phyloP scores from a whole-genome alignment of 2,113 vertebrate species.

The Mellivora capensis region DNA sequence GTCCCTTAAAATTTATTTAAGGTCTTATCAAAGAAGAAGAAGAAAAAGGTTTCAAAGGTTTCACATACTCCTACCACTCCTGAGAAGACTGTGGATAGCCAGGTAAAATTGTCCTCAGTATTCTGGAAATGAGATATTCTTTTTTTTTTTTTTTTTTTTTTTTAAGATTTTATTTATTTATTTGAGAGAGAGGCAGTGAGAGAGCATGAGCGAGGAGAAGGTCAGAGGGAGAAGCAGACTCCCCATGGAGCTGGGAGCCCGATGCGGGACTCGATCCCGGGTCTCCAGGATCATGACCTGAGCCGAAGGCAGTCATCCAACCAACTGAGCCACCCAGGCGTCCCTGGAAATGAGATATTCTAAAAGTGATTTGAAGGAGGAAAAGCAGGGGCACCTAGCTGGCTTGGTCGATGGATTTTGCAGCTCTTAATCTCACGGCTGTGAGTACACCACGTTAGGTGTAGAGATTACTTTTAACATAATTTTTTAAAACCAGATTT shows the following conservation, averaged over 20 bases:
- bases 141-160: too few relatives aligned
- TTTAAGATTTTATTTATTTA: too few relatives aligned
- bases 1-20: constrained; percentile 36
- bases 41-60: neutral
- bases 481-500: neutral
- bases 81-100: constrained; percentile 41
- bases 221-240: too few relatives aligned
- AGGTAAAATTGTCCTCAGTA: constrained; percentile 23
- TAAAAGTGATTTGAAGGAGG: neutral
- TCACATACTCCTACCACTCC: neutral
- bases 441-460: neutral
- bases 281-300: too few relatives aligned
- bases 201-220: too few relatives aligned
- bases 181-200: too few relatives aligned
- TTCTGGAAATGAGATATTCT: neutral
- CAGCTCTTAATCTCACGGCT: neutral
- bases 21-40: neutral
- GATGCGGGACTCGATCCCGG: too few relatives aligned
- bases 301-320: too few relatives aligned
- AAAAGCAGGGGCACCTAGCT: neutral
- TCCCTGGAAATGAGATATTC: neutral
- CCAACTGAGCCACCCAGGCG: too few relatives aligned
- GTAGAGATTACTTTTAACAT: neutral
- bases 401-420: neutral
- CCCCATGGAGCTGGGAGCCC: too few relatives aligned